phyloP scores from a whole-genome alignment of 2,113 vertebrate genomes.

The Rattus rattus region DNA sequence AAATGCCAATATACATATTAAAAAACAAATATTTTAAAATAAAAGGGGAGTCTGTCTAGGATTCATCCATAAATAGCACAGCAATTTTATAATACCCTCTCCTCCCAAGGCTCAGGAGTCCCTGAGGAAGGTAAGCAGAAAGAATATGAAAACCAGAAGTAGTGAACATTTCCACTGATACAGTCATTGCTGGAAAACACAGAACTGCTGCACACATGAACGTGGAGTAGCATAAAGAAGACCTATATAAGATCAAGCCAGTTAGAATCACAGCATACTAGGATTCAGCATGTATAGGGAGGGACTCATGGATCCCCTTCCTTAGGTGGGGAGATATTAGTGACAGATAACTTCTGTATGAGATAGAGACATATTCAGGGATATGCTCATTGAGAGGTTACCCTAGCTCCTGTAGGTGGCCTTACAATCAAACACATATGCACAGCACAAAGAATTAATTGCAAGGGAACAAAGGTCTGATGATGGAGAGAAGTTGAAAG shows the following conservation, averaged over 20 bases:
- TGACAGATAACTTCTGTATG: neutral
- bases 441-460: too few relatives aligned
- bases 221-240: too few relatives aligned
- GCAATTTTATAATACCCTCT: neutral
- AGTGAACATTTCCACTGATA: neutral
- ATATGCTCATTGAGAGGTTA: too few relatives aligned
- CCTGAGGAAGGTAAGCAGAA: neutral
- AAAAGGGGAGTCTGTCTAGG: neutral
- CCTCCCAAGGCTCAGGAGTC: neutral
- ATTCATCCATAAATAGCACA: neutral
- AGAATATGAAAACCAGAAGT: neutral
- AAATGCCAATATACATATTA: neutral
- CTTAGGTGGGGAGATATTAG: neutral
- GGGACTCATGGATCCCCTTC: neutral
- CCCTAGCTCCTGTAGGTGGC: neutral
- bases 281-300: too few relatives aligned
- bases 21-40: neutral
- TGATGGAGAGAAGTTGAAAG: neutral
- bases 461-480: neutral
- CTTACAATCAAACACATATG: neutral
- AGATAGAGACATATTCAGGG: neutral
- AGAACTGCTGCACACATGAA: neutral
- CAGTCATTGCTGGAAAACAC: neutral
- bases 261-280: neutral
- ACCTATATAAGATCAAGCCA: neutral